Evolutionary conservation across 1,140 invertebrate genomes (phyloP).

Genomic region (Aphidius gifuensis): DNA sequence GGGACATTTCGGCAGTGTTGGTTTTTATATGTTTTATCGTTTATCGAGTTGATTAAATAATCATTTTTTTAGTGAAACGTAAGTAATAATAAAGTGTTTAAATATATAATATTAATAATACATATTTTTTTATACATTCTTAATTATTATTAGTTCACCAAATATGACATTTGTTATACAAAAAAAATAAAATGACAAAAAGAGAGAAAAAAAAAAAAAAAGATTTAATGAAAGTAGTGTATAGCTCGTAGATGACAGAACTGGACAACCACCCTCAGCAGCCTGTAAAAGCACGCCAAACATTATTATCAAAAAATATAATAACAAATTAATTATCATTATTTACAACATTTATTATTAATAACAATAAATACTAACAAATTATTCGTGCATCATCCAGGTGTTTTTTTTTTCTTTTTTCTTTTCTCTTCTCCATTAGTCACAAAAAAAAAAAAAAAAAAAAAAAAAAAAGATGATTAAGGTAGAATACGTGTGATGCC

Average conservation of each 20-base stretch:
- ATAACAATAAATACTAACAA: too few species aligned
- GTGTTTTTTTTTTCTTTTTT: conserved; percentile 6
- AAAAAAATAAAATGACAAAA: not conserved
- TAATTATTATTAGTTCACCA: too few species aligned
- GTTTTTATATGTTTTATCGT: conserved; percentile 65
- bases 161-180: not conserved
- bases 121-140: too few species aligned
- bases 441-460: too few species aligned
- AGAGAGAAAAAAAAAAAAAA: not conserved
- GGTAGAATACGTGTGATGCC: too few species aligned
- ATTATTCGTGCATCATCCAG: not conserved
- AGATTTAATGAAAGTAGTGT: not conserved
- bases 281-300: conserved; percentile 2
- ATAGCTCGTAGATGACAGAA: conserved; percentile 13
- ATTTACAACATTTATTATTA: too few species aligned
- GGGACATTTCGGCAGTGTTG: conserved; percentile 65
- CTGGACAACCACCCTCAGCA: conserved; percentile 20
- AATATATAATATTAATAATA: not conserved
- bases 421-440: too few species aligned
- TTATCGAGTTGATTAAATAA: conserved; percentile 56
- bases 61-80: conserved; percentile 61
- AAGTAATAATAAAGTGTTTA: conserved; percentile 47
- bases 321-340: too few species aligned
- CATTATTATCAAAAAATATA: not conserved
- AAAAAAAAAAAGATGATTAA: too few species aligned